Conservation (phyloP, 1,140 invertebrate genomes). For the Anoplophora glabripennis region DNA sequence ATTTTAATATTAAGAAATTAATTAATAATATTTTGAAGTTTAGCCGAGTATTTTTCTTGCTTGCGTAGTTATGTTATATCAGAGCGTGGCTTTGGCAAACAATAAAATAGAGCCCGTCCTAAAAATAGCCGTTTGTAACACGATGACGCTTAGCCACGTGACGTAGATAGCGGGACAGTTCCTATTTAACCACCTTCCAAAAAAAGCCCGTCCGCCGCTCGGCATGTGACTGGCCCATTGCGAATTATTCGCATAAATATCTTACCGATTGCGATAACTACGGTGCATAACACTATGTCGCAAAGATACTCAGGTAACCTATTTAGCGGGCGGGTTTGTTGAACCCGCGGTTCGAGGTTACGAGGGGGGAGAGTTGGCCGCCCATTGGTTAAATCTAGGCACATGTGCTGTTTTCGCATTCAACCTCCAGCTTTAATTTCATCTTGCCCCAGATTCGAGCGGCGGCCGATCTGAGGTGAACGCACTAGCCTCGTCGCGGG, state of each 20-base stretch:
- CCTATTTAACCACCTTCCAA: no score
- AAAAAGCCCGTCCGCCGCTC: not conserved
- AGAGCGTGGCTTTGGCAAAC: no score
- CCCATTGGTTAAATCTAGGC: conserved; percentile 36
- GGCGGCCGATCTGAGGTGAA: conserved; percentile 41
- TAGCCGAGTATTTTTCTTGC: no score
- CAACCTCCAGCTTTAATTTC: conserved; percentile 50
- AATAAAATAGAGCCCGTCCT: no score
- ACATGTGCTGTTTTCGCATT: conserved; percentile 40
- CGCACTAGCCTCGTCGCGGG: conserved; percentile 41
- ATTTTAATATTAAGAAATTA: no score
- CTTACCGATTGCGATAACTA: conserved; percentile 14
- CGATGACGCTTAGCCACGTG: no score
- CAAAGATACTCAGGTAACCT: conserved; percentile 43
- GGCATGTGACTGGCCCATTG: not conserved
- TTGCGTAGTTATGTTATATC: no score
- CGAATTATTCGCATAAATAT: conserved; percentile 5
- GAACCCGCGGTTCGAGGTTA: conserved; percentile 43
- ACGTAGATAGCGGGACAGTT: no score
- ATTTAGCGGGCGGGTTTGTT: conserved; percentile 44
- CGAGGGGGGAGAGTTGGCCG: conserved; percentile 23
- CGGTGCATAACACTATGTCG: conserved; percentile 22
- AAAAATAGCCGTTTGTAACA: no score
- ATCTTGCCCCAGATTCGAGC: conserved; percentile 49
- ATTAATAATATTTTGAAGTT: no score